phyloP scores from a whole-genome alignment of 2,888 invertebrate species.

The Drosophila subsilvestris region DNA sequence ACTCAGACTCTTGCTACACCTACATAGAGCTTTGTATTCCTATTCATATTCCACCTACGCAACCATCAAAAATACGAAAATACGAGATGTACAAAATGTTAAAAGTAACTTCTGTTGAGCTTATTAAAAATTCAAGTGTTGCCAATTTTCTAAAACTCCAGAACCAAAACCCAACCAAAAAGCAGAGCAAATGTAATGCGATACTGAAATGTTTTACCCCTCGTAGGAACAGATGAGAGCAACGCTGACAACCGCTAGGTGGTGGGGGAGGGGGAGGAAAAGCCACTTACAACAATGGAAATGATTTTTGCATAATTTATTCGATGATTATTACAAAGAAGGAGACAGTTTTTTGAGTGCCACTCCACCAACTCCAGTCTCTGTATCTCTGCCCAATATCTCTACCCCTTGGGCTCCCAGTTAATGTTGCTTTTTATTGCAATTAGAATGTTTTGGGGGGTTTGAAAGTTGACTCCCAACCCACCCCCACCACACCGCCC shows the following conservation, averaged over 20 bases:
- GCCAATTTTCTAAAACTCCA: conserved; percentile 53
- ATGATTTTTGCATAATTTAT: conserved; percentile 84
- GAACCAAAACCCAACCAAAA: conserved; percentile 22
- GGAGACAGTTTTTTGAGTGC: conserved; percentile 52
- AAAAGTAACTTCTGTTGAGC: conserved; percentile 50
- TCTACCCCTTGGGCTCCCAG: conserved; percentile 23
- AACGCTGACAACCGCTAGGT: conserved; percentile 18
- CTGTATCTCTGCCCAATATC: background rate
- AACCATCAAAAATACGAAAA: conserved; percentile 22
- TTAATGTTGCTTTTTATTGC: conserved; percentile 76
- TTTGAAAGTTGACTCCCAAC: conserved; percentile 31
- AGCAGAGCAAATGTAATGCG: conserved; percentile 64
- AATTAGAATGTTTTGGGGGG: conserved; percentile 73
- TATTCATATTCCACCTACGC: background rate
- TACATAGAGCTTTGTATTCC: background rate
- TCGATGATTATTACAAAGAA: conserved; percentile 83
- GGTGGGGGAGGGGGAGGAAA: conserved; percentile 8
- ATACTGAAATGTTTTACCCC: conserved; percentile 52
- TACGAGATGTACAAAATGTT: conserved; percentile 42
- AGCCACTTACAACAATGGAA: conserved; percentile 78
- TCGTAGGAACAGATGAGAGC: conserved; percentile 39
- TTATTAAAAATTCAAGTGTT: conserved; percentile 81
- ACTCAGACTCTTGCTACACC: too few species aligned
- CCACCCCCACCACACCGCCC: background rate
- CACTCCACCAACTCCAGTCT: conserved; percentile 20